These are phyloP conservation scores for Jacana jacana DNA, from an alignment of 2,113 vertebrate species.

Conservation along the genomic window DNA sequence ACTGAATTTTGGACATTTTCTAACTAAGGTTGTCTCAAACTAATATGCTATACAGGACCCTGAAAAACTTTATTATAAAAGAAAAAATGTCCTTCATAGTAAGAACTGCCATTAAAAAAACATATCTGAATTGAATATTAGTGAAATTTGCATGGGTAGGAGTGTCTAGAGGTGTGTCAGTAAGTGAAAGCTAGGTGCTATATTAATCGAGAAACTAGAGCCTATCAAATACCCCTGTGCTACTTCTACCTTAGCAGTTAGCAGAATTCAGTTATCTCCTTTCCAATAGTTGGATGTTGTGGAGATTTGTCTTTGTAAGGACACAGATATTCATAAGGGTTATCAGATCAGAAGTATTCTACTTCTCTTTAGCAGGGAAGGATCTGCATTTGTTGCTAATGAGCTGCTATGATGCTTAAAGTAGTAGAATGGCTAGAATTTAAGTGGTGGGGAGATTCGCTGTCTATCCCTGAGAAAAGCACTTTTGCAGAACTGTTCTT, in stretches of 20 bases:
- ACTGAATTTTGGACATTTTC: not conserved
- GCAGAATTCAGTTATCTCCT: not conserved
- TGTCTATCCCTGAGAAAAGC: not conserved
- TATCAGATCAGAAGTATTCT: not conserved
- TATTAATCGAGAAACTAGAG: not conserved
- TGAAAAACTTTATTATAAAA: not conserved
- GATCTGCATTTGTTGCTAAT: not conserved
- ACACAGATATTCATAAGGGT: not conserved
- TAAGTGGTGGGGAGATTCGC: not conserved
- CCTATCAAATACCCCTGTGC: not conserved
- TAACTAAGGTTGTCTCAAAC: not conserved
- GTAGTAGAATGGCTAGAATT: not conserved
- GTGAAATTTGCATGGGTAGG: not conserved
- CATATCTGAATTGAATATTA: not conserved
- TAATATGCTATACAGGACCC: not conserved
- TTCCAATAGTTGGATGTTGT: not conserved
- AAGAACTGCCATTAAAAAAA: not conserved
- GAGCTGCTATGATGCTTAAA: not conserved
- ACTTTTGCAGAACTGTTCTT: not conserved
- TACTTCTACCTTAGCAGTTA: not conserved
- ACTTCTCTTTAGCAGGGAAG: not conserved
- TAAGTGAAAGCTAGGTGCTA: not conserved
- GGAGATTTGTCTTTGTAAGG: not conserved
- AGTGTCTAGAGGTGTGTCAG: not conserved
- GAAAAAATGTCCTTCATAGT: not conserved